A percentile compares a stretch with the other conserved stretches of the same genome.
Conservation (phyloP, 1,140 invertebrate species). For the Drosophila ambigua region DNA sequence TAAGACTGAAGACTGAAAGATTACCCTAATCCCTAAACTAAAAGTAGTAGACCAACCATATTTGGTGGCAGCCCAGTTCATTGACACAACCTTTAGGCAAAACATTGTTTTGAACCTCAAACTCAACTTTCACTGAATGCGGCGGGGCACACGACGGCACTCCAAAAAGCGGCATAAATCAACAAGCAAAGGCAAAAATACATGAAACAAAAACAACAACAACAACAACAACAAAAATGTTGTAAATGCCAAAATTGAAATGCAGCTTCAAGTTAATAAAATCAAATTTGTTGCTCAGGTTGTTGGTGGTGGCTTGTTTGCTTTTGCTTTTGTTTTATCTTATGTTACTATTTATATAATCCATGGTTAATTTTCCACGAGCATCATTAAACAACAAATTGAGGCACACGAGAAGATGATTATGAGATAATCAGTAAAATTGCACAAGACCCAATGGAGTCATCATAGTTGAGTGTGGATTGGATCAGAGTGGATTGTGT, state of each 20-base stretch:
- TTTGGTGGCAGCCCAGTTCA: conserved; percentile 26
- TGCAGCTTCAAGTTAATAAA: conserved; percentile 51
- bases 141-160: conserved; percentile 24
- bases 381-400: conserved; percentile 70
- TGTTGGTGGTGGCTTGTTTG: conserved; percentile 7
- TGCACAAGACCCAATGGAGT: conserved; percentile 60
- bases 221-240: conserved; percentile 42
- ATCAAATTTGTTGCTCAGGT: conserved; percentile 55
- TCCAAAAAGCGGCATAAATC: conserved; percentile 59
- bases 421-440: conserved; percentile 75
- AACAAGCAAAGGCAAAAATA: conserved; percentile 19
- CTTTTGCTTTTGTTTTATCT: conserved; percentile 40
- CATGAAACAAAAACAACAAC: conserved; percentile 16
- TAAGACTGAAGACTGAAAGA: conserved; percentile 4
- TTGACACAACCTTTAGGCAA: conserved; percentile 57
- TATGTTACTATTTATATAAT: conserved; percentile 59
- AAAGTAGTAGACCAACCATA: conserved; percentile 4
- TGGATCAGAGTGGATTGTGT: conserved; percentile 17
- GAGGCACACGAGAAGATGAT: conserved; percentile 67
- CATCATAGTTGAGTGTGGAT: conserved; percentile 26
- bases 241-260: conserved; percentile 65
- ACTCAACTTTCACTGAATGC: conserved; percentile 69
- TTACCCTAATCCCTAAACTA: conserved; percentile 17
- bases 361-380: conserved; percentile 58
- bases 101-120: conserved; percentile 35